Percentiles rank a stretch among this genome's conserved stretches.
phyloP scores from a whole-genome alignment of 1,140 invertebrate species.

The Platyura marginata region DNA sequence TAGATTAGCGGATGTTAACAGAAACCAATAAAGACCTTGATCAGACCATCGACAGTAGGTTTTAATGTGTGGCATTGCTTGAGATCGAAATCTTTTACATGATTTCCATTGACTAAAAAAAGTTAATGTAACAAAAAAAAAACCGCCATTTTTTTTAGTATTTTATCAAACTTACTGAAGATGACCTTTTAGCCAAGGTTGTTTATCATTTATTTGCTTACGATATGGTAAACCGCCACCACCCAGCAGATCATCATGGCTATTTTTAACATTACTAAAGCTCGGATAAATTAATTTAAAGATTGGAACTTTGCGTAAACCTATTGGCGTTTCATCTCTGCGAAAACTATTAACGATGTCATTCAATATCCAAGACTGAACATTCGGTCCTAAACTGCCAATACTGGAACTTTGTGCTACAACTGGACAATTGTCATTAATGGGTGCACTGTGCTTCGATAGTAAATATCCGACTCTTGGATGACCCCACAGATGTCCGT shows the following conservation, averaged over 20 bases:
- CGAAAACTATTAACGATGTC: constrained; percentile 44
- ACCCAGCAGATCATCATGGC: constrained; percentile 66
- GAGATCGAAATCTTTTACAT: constrained; percentile 37
- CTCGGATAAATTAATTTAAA: constrained; percentile 41
- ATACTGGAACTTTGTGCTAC: constrained; percentile 82
- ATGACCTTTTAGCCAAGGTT: constrained; percentile 60
- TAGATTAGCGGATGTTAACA: constrained; percentile 82
- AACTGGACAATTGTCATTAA: constrained; percentile 26
- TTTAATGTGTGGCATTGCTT: constrained; percentile 89
- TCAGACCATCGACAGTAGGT: constrained; percentile 59
- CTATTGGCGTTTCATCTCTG: constrained; percentile 23
- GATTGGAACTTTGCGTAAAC: constrained; percentile 13
- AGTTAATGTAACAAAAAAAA: constrained; percentile 1
- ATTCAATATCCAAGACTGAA: constrained; percentile 46
- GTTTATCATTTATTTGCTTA: constrained; percentile 59
- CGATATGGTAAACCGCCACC: constrained; percentile 83
- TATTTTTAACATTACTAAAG: constrained; percentile 58
- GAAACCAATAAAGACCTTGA: constrained; percentile 54
- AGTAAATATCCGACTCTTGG: constrained; percentile 43
- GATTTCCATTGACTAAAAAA: constrained; percentile 66
- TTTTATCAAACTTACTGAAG: constrained; percentile 42
- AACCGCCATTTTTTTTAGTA: background rate
- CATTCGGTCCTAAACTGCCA: constrained; percentile 56
- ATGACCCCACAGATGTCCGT: constrained; percentile 45
- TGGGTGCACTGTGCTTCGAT: constrained; percentile 35